Evolutionary conservation across 2,888 invertebrate genomes (phyloP), one percentile per base, ranked within the genome.

Genomic region (Acleris cristana): DNA sequence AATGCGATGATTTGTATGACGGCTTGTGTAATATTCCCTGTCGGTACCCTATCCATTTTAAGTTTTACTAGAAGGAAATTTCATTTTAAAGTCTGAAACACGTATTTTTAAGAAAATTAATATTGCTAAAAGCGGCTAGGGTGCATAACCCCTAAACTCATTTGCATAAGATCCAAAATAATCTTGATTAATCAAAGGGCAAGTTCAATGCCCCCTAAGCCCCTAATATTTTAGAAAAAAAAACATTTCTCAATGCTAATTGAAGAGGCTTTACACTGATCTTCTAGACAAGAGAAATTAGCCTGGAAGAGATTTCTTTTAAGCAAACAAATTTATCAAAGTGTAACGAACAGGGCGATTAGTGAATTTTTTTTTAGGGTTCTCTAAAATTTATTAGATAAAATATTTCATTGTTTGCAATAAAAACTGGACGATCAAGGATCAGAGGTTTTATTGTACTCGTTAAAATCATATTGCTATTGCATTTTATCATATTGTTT

Each of bases 221-320:
- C 45, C 52, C 45, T 53, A 56, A 66, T 66, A 66, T 66, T 66
- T 66, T 56, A 62, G 61, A 55, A 66, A 56, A 58, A 60, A 66
- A 67, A 62, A 53, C 63, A 67, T 67, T 63, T 67, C 49, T 63
- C 67, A 62, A 54, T 68, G 64, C 68, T 64, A 66, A 69, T 69
- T 69, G 69, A 69, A 66, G 60, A 51, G 69, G 63, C 62, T 69
- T 70, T 58, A 62, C 67, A 69, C 67, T 70, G 70, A 73, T 76
- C 69, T 74, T 71, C 73, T 74, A 76, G 77, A 73, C 73, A 78
- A 76, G 70, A 55, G 64, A 74, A 77, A 79, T 80, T 74, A 74
- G 75, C 76, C 74, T 75, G 56, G 70, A 61, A 57, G 53, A 75
- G 74, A 73, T 79, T 73, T 70, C 64, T 70, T 77, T 72, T 73